Evolutionary conservation across 1,140 invertebrate species (phyloP), one percentile per base, ranked within the genome.

Genomic region (Anastrepha ludens): DNA sequence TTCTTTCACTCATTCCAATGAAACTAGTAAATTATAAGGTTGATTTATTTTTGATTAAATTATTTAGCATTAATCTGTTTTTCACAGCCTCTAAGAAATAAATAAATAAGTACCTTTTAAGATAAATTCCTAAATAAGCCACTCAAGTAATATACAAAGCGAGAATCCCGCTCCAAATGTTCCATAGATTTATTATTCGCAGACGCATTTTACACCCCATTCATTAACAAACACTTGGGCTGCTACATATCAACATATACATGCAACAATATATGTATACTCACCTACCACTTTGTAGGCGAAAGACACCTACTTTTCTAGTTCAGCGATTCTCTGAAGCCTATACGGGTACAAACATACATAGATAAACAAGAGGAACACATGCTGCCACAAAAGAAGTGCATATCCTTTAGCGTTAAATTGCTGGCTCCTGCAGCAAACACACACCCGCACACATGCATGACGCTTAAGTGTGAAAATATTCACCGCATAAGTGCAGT

Each of bases 381-480:
- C 55, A 81, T 81, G 74, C 7, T 81, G 44, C 47, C 74, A 13
- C 11, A 20, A 81, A 74, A 29, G 74, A 55, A 81, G 74, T 81
- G 74, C n/a, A 55, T 81, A 50, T 81, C n/a, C 41, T 81, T 55
- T 81, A 81, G n/a, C n/a, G n/a, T 55, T 78, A 78, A 55, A 78
- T 47, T 67, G 64, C 6, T 67, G 64, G 20, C 17, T 9, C 7
- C 11, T 29, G 7, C 64, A 67, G 29, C 29, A 47, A 81, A 29
- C n/a, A 41, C 47, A 39, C 15, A n/a, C 15, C 20, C 47, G 44
- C n/a, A 41, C 47, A 55, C 7, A 29, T 29, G 29, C 29, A 29
- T 7, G 6, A 7, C 20, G 47, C 88, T 91, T 88, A 91, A 91
- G 91, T 91, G 91, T 89, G 89, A 91, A 91, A 89, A 89, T 90